Base-by-base conservation (phyloP, 2,888 invertebrate species). In the Napeogenes inachia region DNA sequence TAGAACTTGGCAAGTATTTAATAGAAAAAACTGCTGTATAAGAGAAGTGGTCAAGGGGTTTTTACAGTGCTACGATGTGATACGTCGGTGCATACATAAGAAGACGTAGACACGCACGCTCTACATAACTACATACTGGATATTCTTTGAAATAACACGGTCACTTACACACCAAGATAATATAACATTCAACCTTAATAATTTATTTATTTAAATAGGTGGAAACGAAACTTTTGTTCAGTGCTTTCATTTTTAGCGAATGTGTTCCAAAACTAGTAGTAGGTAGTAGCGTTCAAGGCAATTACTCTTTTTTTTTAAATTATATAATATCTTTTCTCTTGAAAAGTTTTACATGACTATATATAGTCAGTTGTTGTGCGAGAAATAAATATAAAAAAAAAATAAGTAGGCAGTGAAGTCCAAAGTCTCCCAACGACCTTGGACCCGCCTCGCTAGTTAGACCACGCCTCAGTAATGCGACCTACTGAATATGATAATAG, bases 401-500 rank as follows among this genome's bases (percentile, higher is more conserved):
- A 33, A 42, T 45, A 45, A 38, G 47, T 47, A 38, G 50, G 12
- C 6, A 47, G 35, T 63, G 61, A 62, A 64, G 62, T 60, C 56
- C 54, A 59, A 60, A 61, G 63, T 61, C 57, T 54, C 55, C 61
- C 53, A 13, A 53, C 32, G 50, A 33, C 59, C 59, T 57, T 61
- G 61, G 45, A 45, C 60, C 30, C 54, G 53, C 47, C 46, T 57
- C 57, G 47, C 61, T 30, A 59, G 59, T 61, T 59, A 59, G 50
- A 57, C 64, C 60, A 57, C 64, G 62, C 66, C 66, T 58, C 60
- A 45, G 60, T 64, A 62, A 60, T 56, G 56, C 64, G 64, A 62
- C 63, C 63, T 55, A 63, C 55, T 63, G 63, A 60, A 61, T 63
- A 63, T 63, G 59, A 66, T 63, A 66, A 50, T 50, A 50, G n/a